Conservation (phyloP, 2,113 vertebrate genomes). For the Brachyhypopomus gauderio region DNA sequence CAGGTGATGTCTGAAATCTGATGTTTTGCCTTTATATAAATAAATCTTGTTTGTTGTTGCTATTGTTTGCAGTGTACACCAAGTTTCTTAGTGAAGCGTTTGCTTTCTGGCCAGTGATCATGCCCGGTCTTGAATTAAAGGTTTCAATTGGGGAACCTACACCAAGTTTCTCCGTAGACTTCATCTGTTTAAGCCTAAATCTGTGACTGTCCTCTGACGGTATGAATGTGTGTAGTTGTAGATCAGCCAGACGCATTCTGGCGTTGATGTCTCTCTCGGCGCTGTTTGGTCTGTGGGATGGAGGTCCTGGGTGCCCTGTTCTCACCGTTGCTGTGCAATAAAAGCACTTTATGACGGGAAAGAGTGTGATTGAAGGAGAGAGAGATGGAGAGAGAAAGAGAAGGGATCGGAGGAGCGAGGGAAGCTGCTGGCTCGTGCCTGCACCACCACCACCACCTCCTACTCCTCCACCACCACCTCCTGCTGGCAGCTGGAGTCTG, state of each 20-base stretch:
- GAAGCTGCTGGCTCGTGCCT: conserved; percentile 39
- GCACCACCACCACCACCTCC: conserved; percentile 44
- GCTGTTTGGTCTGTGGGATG: conserved; percentile 59
- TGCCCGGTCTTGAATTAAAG: too few relatives aligned
- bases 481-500: conserved; percentile 44
- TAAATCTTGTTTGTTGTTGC: too few relatives aligned
- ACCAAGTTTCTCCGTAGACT: too few relatives aligned
- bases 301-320: conserved; percentile 69
- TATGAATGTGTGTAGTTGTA: background rate
- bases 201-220: too few relatives aligned
- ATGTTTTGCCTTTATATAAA: too few relatives aligned
- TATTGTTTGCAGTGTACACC: too few relatives aligned
- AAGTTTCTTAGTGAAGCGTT: too few relatives aligned
- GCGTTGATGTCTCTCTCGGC: conserved; percentile 31
- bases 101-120: too few relatives aligned
- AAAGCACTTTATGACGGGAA: conserved; percentile 75
- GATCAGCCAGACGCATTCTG: background rate
- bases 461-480: conserved; percentile 46
- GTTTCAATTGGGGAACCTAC: too few relatives aligned
- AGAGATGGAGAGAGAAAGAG: conserved; percentile 44
- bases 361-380: conserved; percentile 45
- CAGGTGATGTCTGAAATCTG: too few relatives aligned
- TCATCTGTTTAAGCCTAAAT: too few relatives aligned
- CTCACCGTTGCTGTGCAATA: conserved; percentile 72
- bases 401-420: conserved; percentile 41